phyloP scores from a whole-genome alignment of 2,113 vertebrate genomes.

The Cyprinodon variegatus region DNA sequence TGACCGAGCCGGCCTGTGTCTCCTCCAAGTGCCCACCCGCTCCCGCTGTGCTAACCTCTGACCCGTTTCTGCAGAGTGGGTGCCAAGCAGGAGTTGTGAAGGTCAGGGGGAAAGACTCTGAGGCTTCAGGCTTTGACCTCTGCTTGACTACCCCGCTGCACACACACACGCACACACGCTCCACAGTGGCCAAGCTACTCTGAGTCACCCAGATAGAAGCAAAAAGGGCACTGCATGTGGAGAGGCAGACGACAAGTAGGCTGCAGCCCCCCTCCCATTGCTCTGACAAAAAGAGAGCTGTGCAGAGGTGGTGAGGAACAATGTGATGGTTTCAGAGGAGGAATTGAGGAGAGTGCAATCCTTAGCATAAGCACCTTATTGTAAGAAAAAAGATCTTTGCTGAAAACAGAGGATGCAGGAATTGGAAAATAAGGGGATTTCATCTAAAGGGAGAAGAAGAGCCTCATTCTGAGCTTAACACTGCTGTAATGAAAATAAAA shows the following conservation, averaged over 20 bases:
- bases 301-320: conserved; percentile 70
- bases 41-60: conserved; percentile 14
- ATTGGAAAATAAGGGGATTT: conserved; percentile 52
- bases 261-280: conserved; percentile 26
- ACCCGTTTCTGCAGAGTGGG: conserved; percentile 75
- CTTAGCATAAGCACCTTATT: conserved; percentile 50
- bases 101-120: conserved; percentile 63
- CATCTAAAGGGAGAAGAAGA: not conserved
- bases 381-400: conserved; percentile 60
- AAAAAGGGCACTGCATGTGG: conserved; percentile 31
- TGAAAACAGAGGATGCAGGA: conserved; percentile 15
- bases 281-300: conserved; percentile 69
- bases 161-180: not conserved
- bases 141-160: conserved; percentile 34
- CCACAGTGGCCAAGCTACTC: conserved; percentile 40
- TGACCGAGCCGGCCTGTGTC: conserved; percentile 53
- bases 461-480: not conserved
- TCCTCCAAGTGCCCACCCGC: conserved; percentile 18
- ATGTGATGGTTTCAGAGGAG: conserved; percentile 71
- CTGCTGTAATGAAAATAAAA: not conserved
- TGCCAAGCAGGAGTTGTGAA: conserved; percentile 62
- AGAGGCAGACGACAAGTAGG: conserved; percentile 49
- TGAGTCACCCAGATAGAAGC: conserved; percentile 71
- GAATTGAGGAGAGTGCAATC: conserved; percentile 58
- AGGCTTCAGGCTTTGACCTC: conserved; percentile 68